Percentiles rank a stretch among this genome's conserved stretches.
phyloP scores from a whole-genome alignment of 1,140 invertebrate genomes.

The Hirudo medicinalis region DNA sequence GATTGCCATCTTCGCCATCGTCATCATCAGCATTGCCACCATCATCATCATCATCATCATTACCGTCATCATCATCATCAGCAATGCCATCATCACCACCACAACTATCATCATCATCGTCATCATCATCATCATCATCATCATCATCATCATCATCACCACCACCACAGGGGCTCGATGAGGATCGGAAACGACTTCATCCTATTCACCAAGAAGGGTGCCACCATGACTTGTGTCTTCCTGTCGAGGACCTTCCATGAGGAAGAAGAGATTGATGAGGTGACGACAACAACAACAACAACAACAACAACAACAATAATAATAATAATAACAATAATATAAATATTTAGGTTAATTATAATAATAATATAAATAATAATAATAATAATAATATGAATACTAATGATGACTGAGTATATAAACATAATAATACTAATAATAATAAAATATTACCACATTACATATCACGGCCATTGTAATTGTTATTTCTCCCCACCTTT shows the following conservation, averaged over 20 bases:
- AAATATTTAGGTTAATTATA: not conserved
- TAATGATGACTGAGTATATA: too few species aligned
- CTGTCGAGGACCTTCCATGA: conserved; percentile 42
- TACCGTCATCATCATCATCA: not conserved
- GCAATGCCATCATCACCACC: not conserved
- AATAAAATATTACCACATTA: too few species aligned
- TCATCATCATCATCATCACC: conserved; percentile 8
- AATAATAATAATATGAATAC: not conserved
- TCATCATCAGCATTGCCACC: not conserved
- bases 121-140: conserved; percentile 1
- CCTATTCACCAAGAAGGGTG: conserved; percentile 41
- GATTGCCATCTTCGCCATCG: not conserved
- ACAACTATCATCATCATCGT: not conserved
- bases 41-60: conserved; percentile 10
- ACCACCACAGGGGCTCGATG: conserved; percentile 40
- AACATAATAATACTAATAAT: not conserved
- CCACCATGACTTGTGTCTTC: conserved; percentile 38
- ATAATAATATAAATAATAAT: not conserved
- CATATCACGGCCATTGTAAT: too few species aligned
- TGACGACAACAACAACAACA: conserved; percentile 15
- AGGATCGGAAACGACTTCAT: conserved; percentile 43
- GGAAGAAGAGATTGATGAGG: conserved; percentile 41
- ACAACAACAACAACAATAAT: too few species aligned
- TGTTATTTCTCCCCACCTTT: too few species aligned
- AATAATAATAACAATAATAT: not conserved